Base-by-base conservation (phyloP, 2,888 invertebrate species). In the Dione juno region DNA sequence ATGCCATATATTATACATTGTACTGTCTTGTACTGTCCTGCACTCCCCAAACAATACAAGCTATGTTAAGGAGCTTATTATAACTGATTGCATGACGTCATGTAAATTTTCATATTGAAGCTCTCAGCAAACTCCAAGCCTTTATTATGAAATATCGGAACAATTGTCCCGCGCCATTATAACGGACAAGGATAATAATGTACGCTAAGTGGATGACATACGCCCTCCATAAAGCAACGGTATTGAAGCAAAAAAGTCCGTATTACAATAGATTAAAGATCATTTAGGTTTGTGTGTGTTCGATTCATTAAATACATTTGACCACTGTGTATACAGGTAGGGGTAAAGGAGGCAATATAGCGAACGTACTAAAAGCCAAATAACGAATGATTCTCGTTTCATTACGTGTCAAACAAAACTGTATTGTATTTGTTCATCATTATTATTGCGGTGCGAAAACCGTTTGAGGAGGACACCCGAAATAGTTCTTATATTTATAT, bases 131-230 rank as follows among this genome's bases (percentile, higher is more conserved):
- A 50, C 63, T 70, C 63, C 48, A 58, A 64, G 52, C 61, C 65
- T 68, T 72, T 48, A 64, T 67, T 68, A 65, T 50, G 63, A 67
- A 67, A 54, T 64, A 64, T 61, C 43, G 61, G 43, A 52, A 66
- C 68, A 66, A 68, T 72, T 59, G 68, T 68, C 68, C 68, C 45
- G 35, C 64, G 53, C 66, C 71, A 72, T 69, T 72, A 72, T 54
- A 41, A 54, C 53, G 61, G 71, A 72, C 68, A 69, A 48, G 66
- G 61, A 72, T 72, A 69, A 68, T 71, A 71, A 72, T 69, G 68
- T 66, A 72, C 68, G 53, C 35, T 54, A 61, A 66, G 54, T 61
- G 53, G 65, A 68, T 65, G 59, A 71, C 45, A 52, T 57, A 65
- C 41, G 28, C 40, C 14, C n/a, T 14, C 14, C 45, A 50, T 16